phyloP scores from a whole-genome alignment of 1,140 invertebrate species.

The Tetragnatha versicolor region DNA sequence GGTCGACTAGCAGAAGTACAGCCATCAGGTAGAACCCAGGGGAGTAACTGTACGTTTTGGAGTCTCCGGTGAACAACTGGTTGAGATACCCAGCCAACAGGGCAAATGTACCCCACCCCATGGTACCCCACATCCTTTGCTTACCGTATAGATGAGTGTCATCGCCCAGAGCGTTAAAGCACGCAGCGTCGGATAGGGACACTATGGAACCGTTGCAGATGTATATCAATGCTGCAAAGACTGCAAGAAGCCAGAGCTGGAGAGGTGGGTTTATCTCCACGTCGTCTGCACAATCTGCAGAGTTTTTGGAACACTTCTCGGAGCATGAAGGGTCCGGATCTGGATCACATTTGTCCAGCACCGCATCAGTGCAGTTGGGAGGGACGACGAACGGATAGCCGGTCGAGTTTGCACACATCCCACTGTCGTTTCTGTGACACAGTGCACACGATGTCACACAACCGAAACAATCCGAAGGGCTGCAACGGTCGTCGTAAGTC shows the following conservation, averaged over 20 bases:
- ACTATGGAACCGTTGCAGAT: conserved; percentile 65
- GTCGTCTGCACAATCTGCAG: not conserved
- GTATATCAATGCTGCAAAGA: conserved; percentile 54
- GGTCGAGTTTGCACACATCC: no score
- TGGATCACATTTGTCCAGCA: no score
- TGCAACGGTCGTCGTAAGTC: not conserved
- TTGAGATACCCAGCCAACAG: conserved; percentile 33
- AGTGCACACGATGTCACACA: not conserved
- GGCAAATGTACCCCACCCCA: conserved; percentile 58
- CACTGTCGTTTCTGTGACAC: not conserved
- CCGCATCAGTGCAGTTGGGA: no score
- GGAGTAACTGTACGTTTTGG: conserved; percentile 77
- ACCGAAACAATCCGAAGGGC: not conserved
- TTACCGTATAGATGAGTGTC: conserved; percentile 71
- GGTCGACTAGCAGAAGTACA: conserved; percentile 61
- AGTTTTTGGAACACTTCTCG: no score
- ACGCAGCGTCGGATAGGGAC: conserved; percentile 58
- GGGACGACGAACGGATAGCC: no score
- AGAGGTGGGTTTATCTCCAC: conserved; percentile 58
- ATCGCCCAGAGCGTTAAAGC: conserved; percentile 23
- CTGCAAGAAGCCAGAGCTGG: conserved; percentile 57
- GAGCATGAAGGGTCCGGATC: no score
- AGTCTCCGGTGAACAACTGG: not conserved
- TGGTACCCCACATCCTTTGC: conserved; percentile 75
- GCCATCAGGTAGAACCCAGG: conserved; percentile 72